phyloP scores from a whole-genome alignment of 2,888 invertebrate genomes.

The Luperina testacea region DNA sequence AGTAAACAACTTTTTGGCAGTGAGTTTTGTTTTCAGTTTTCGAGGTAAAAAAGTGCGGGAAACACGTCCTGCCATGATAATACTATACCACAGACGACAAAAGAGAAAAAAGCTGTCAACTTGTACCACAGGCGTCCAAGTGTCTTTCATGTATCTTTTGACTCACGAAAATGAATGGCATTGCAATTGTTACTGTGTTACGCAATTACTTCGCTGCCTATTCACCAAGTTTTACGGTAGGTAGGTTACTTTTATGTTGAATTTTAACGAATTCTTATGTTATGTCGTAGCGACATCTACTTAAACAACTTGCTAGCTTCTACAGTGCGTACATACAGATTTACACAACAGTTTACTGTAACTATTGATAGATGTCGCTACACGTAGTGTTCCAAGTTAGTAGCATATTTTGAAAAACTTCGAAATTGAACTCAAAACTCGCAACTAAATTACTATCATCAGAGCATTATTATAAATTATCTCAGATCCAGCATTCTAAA shows the following conservation, averaged over 20 bases:
- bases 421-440: slow-evolving; percentile 36
- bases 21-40: slow-evolving; percentile 46
- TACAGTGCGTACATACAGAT: neutral
- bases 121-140: neutral
- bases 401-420: slow-evolving; percentile 27
- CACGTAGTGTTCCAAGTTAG: slow-evolving; percentile 7
- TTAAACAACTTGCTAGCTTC: neutral
- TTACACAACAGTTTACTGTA: neutral
- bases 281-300: slow-evolving; percentile 33
- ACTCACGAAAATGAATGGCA: neutral
- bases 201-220: neutral
- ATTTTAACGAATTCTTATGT: neutral
- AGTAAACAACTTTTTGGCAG: slow-evolving; percentile 13
- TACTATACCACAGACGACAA: slow-evolving; percentile 12
- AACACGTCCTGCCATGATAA: neutral
- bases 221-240: neutral
- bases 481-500: slow-evolving; percentile 12
- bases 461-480: slow-evolving; percentile 44
- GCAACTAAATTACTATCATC: slow-evolving; percentile 30
- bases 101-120: neutral
- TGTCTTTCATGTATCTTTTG: neutral
- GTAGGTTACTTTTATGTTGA: neutral
- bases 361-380: slow-evolving; percentile 43
- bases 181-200: neutral
- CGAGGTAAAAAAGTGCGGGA: slow-evolving; percentile 59